Evolutionary conservation across 2,797 vertebrate species (phyloP).

Genomic region (Lacerta bilineata): DNA sequence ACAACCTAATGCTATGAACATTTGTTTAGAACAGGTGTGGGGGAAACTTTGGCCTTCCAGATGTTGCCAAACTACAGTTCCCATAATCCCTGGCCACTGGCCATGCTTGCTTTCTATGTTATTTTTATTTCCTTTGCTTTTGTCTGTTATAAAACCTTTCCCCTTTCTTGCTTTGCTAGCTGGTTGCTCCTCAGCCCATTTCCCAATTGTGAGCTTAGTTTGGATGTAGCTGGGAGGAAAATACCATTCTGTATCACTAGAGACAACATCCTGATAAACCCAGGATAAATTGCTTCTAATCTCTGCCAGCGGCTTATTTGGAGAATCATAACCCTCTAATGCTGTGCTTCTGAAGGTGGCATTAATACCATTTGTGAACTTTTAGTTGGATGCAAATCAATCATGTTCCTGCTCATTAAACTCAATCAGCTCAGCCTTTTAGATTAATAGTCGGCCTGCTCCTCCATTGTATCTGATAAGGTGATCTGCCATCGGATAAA

Average conservation of each 20-base stretch:
- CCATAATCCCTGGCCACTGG: too few relatives aligned
- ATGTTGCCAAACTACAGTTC: too few relatives aligned
- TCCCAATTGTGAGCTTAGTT: constrained; percentile 9
- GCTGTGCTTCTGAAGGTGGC: not conserved
- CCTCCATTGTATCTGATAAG: not conserved
- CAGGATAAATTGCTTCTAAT: constrained; percentile 4
- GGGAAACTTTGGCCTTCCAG: too few relatives aligned
- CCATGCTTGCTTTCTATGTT: not conserved
- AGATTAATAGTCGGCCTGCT: not conserved
- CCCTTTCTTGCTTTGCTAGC: constrained; percentile 19
- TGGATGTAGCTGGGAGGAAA: not conserved
- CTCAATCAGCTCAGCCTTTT: not conserved
- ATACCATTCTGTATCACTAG: not conserved
- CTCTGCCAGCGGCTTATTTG: not conserved
- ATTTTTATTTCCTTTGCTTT: constrained; percentile 38
- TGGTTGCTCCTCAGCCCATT: constrained; percentile 48
- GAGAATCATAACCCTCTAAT: not conserved
- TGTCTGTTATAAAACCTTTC: constrained; percentile 11
- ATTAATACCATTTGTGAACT: constrained; percentile 4
- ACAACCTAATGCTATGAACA: not conserved
- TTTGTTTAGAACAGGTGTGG: not conserved
- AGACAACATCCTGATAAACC: constrained; percentile 19
- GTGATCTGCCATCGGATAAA: not conserved
- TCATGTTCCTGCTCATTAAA: not conserved
- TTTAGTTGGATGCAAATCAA: constrained; percentile 16